phyloP scores from a whole-genome alignment of 1,140 invertebrate genomes.

The Drosophila watanabei region DNA sequence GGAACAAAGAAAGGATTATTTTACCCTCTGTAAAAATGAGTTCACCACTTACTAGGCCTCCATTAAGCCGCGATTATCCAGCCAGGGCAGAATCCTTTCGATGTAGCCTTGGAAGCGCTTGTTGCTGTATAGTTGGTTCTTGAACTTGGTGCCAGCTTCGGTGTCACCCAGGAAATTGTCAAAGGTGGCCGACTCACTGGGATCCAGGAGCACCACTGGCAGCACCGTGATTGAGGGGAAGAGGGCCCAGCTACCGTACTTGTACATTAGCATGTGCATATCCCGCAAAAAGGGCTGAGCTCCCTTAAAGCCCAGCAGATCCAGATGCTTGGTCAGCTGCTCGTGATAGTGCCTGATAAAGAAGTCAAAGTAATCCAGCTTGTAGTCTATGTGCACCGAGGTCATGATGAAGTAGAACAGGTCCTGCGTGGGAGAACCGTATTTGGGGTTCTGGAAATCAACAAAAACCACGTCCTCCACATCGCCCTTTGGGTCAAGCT shows the following conservation, averaged over 20 bases:
- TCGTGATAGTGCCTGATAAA: slow-evolving; percentile 73
- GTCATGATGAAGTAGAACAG: slow-evolving; percentile 69
- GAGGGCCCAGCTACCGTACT: slow-evolving; percentile 53
- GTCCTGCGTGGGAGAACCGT: slow-evolving; percentile 59
- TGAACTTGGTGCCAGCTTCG: slow-evolving; percentile 46
- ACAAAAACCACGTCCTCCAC: slow-evolving; percentile 68
- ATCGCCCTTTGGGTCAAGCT: slow-evolving; percentile 76
- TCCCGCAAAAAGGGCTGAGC: slow-evolving; percentile 52
- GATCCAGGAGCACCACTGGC: slow-evolving; percentile 69
- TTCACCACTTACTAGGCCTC: slow-evolving; percentile 51
- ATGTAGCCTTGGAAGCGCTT: slow-evolving; percentile 53
- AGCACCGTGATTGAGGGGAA: slow-evolving; percentile 48
- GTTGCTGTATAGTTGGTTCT: slow-evolving; percentile 58
- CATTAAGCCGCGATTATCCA: slow-evolving; percentile 74
- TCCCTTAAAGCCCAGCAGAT: slow-evolving; percentile 60
- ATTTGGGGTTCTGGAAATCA: slow-evolving; percentile 73
- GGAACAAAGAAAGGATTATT: not conserved
- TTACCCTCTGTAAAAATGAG: accelerated
- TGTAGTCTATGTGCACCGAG: slow-evolving; percentile 67
- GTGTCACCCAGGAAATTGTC: slow-evolving; percentile 63
- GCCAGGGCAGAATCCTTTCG: slow-evolving; percentile 68
- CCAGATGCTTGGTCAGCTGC: slow-evolving; percentile 59
- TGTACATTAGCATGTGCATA: slow-evolving; percentile 62
- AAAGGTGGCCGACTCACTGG: slow-evolving; percentile 54
- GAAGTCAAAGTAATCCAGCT: slow-evolving; percentile 70